phyloP scores from a whole-genome alignment of 2,888 invertebrate species.

The Lithophane leautieri region DNA sequence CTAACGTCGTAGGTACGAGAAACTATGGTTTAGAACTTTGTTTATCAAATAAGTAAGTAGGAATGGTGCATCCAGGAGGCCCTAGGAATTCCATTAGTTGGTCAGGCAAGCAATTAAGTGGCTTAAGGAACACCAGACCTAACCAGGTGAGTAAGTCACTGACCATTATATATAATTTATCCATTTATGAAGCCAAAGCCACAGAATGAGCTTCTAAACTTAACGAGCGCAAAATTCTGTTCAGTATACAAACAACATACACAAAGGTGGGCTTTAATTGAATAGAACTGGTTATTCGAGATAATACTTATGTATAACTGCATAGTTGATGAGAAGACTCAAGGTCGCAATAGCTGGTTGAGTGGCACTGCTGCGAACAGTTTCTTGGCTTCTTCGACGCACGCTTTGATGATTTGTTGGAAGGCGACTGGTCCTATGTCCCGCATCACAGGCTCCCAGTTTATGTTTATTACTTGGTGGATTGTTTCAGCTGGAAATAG shows the following conservation, averaged over 20 bases:
- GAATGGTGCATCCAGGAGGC: background rate
- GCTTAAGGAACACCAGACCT: background rate
- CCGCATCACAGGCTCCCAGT: constrained; percentile 88
- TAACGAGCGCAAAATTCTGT: background rate
- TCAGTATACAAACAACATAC: background rate
- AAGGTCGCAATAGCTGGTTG: constrained; percentile 77
- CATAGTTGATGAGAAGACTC: constrained; percentile 18
- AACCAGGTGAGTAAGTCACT: constrained; percentile 1
- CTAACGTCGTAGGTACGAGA: background rate
- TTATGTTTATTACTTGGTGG: constrained; percentile 83
- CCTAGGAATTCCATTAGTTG: background rate
- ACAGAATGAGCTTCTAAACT: background rate
- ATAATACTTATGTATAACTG: constrained; percentile 12
- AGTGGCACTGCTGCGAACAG: constrained; percentile 84
- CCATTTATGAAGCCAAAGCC: background rate
- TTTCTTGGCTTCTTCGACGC: constrained; percentile 85
- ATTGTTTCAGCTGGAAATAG: constrained; percentile 80
- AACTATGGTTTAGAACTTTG: background rate
- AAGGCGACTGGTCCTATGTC: constrained; percentile 87
- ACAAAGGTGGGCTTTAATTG: background rate
- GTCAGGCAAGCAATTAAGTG: background rate
- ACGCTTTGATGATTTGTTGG: constrained; percentile 85
- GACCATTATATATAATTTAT: background rate
- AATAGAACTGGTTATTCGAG: constrained; percentile 2
- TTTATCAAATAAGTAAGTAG: background rate